Conservation (phyloP, 2,888 invertebrate species). For the Pristionchus fissidentatus region DNA sequence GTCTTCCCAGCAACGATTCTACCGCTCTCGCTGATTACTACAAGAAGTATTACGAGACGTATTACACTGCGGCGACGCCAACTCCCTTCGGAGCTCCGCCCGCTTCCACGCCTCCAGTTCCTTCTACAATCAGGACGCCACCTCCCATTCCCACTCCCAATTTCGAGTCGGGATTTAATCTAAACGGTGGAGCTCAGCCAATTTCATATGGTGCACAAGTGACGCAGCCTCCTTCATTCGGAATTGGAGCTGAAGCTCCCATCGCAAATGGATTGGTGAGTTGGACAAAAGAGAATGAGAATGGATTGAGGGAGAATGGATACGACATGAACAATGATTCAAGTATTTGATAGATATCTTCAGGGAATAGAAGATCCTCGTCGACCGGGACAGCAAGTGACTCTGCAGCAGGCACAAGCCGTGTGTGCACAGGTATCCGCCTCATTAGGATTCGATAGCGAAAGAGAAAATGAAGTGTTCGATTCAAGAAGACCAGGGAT, state of each 20-base stretch:
- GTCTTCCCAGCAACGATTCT: constrained; percentile 34
- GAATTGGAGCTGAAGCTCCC: too few species aligned
- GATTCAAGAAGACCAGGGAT: neutral
- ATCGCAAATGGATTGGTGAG: too few species aligned
- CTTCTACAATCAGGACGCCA: neutral
- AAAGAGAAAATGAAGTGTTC: neutral
- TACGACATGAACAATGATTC: too few species aligned
- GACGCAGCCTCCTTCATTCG: neutral
- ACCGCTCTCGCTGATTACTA: constrained; percentile 39
- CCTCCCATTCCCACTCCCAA: neutral
- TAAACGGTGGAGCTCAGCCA: neutral
- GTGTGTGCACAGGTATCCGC: constrained; percentile 12
- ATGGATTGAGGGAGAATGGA: too few species aligned
- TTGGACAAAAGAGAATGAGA: too few species aligned
- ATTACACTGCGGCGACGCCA: constrained; percentile 44
- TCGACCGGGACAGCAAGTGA: neutral
- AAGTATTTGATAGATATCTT: too few species aligned
- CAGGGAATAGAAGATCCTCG: constrained; percentile 42
- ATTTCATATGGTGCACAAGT: neutral
- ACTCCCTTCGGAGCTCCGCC: constrained; percentile 29
- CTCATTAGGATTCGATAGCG: neutral
- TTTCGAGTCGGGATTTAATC: neutral
- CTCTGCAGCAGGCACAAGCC: neutral
- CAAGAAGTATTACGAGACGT: constrained; percentile 46
- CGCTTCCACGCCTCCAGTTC: neutral